phyloP scores from a whole-genome alignment of 1,140 invertebrate species.

The Coenobita brevimanus region DNA sequence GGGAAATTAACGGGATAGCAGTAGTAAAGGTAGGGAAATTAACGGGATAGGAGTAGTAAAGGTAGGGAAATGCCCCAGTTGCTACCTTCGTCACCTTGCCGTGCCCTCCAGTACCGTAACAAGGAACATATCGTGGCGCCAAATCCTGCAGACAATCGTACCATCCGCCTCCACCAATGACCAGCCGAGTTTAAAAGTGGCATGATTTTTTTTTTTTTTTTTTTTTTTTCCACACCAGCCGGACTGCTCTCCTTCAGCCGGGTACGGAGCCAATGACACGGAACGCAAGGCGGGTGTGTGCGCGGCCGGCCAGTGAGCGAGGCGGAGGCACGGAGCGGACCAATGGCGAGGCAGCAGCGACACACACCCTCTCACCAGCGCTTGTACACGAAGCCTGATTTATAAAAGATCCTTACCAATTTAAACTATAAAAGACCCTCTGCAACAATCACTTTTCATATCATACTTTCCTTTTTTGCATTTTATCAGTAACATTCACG shows the following conservation, averaged over 20 bases:
- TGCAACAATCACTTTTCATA: too few species aligned
- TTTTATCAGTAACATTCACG: too few species aligned
- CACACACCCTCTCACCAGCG: background rate
- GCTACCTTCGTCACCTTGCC: background rate
- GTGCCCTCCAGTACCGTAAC: background rate
- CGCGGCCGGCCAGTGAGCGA: background rate
- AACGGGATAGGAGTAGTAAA: background rate
- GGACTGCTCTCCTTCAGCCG: background rate
- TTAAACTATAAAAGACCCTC: too few species aligned
- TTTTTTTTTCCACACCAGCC: constrained; percentile 24
- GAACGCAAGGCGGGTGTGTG: constrained; percentile 22
- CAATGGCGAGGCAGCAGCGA: background rate
- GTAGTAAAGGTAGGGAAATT: background rate
- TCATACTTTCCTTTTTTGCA: too few species aligned
- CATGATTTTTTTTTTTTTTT: too few species aligned
- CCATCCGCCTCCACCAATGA: constrained; percentile 28
- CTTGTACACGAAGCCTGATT: too few species aligned
- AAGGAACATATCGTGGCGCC: constrained; percentile 43
- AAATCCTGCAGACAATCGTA: constrained; percentile 14
- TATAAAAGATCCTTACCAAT: too few species aligned
- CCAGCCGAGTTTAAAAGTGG: constrained; percentile 3
- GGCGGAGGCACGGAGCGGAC: too few species aligned
- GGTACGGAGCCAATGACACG: constrained; percentile 6
- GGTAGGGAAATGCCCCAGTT: background rate
- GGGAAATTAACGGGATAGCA: background rate